phyloP scores from a whole-genome alignment of 92 coral and sea anemone species.

The Zoanthus sansibaricus region DNA sequence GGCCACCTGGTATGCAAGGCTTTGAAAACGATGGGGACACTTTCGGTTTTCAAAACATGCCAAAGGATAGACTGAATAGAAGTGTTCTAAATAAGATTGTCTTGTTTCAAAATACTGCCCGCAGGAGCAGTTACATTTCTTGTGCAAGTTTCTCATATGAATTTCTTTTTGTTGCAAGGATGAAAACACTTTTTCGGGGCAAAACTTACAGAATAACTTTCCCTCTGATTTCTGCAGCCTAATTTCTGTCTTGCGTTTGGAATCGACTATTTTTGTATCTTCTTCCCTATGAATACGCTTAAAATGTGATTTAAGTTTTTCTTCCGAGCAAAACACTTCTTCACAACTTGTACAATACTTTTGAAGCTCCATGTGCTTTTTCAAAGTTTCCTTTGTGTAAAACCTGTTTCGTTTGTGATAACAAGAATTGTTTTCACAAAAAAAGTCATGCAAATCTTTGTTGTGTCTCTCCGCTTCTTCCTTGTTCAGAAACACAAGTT shows the following conservation, averaged over 20 bases:
- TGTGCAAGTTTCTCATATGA: constrained; percentile 96
- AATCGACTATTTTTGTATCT: neutral
- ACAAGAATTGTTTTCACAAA: constrained; percentile 81
- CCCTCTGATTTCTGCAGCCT: constrained; percentile 32
- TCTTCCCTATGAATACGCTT: constrained; percentile 64
- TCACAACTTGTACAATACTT: constrained; percentile 73
- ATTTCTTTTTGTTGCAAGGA: constrained; percentile 83
- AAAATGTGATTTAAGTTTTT: constrained; percentile 64
- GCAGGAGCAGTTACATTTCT: constrained; percentile 98
- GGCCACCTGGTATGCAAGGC: constrained; percentile 79
- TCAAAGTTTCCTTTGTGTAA: constrained; percentile 67
- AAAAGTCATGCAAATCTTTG: constrained; percentile 63
- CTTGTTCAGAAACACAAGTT: constrained; percentile 69
- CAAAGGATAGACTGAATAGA: constrained; percentile 89
- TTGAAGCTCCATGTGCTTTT: constrained; percentile 68
- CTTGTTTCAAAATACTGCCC: constrained; percentile 85
- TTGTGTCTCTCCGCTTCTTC: constrained; percentile 70
- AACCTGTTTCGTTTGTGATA: constrained; percentile 63
- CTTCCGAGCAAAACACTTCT: constrained; percentile 73
- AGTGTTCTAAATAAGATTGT: constrained; percentile 86
- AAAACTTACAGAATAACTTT: constrained; percentile 78
- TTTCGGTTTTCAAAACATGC: constrained; percentile 97
- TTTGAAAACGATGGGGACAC: constrained; percentile 95
- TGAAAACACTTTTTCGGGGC: constrained; percentile 84
- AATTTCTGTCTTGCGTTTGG: constrained; percentile 8